Evolutionary conservation across 2,797 vertebrate genomes (phyloP).

Genomic region (Siniperca undulata): DNA sequence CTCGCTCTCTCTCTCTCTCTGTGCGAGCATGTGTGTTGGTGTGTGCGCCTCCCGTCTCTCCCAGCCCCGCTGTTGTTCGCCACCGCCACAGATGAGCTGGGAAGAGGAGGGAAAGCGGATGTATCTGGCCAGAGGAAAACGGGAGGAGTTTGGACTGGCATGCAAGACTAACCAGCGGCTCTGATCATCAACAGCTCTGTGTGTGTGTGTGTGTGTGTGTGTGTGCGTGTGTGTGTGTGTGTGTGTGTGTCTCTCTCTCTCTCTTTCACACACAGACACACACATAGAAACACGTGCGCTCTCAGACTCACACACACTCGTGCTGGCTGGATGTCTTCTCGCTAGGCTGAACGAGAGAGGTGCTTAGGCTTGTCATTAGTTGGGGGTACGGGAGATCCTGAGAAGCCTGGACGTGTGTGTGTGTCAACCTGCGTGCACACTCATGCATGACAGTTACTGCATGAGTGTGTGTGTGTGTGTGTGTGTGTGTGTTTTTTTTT

Average conservation of each 20-base stretch:
- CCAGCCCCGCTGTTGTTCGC: slow-evolving; percentile 85
- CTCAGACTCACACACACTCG: slow-evolving; percentile 72
- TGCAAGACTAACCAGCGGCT: slow-evolving; percentile 71
- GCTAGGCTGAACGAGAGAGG: slow-evolving; percentile 85
- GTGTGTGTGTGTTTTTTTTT: slow-evolving; percentile 16
- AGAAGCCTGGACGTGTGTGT: slow-evolving; percentile 46
- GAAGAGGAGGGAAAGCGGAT: slow-evolving; percentile 81
- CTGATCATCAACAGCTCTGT: slow-evolving; percentile 79
- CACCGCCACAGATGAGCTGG: slow-evolving; percentile 87
- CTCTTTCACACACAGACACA: slow-evolving; percentile 30
- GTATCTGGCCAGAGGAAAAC: slow-evolving; percentile 78
- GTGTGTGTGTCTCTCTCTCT: slow-evolving; percentile 50
- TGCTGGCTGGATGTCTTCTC: slow-evolving; percentile 81
- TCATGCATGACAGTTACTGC: slow-evolving; percentile 49
- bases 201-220: slow-evolving; percentile 28
- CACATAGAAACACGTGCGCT: slow-evolving; percentile 50
- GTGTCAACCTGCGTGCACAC: slow-evolving; percentile 35
- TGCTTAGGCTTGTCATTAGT: slow-evolving; percentile 83
- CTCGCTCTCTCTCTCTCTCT: slow-evolving; percentile 29
- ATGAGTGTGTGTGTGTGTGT: slow-evolving; percentile 14
- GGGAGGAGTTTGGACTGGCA: slow-evolving; percentile 79
- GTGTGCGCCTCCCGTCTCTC: slow-evolving; percentile 76
- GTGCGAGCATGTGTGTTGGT: slow-evolving; percentile 71
- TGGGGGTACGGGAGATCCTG: slow-evolving; percentile 62
- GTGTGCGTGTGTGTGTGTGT: slow-evolving; percentile 25